Evolutionary conservation across 1,140 invertebrate genomes (phyloP), one percentile per base, ranked within the genome.

Genomic region (Pteromalus puparum): DNA sequence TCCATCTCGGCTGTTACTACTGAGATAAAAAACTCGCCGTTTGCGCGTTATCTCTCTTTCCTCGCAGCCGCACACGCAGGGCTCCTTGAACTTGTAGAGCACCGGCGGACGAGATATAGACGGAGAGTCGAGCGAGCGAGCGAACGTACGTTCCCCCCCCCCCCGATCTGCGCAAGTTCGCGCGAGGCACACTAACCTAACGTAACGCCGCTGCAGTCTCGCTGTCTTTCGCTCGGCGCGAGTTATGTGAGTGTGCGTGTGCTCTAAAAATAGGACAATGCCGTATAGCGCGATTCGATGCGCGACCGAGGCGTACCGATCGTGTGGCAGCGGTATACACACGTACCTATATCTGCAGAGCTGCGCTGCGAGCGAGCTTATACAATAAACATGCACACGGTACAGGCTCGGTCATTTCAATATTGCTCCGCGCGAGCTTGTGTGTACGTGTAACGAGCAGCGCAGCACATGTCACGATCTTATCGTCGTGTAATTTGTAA

Each of bases 251-350:
- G 2, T 10, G 24, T 72, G 21, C 6, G 6, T 10, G 70, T 18
- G 72, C 24, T 83, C 61, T 83, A 78, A 83, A 83, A 83, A 83
- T 83, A 83, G 82, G 67, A 83, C 82, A 83, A 72, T 85, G 48
- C 84, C 83, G 72, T 38, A 7, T n/a, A 21, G 72, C n/a, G 3
- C 42, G 67, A 28, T 28, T 70, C 67, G 53, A 61, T 61, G 7
- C 53, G 18, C 2, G 13, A 21, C 48, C 3, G 13, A 68, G 67
- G 21, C 67, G 1, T 68, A 0, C 15, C 53, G 53, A 70, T 28
- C 18, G 24, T 18, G 13, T 10, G 9, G 7, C 10, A n/a, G 6
- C 1, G 24, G 0, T 28, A n/a, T 15, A 28, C 30, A 4, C 30
- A 5, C 30, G 2, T 34, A 30, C 2, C 30, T 30, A 73, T 38